Evolutionary conservation across 2,113 vertebrate genomes (phyloP).

Genomic region (Pelusios castaneus): DNA sequence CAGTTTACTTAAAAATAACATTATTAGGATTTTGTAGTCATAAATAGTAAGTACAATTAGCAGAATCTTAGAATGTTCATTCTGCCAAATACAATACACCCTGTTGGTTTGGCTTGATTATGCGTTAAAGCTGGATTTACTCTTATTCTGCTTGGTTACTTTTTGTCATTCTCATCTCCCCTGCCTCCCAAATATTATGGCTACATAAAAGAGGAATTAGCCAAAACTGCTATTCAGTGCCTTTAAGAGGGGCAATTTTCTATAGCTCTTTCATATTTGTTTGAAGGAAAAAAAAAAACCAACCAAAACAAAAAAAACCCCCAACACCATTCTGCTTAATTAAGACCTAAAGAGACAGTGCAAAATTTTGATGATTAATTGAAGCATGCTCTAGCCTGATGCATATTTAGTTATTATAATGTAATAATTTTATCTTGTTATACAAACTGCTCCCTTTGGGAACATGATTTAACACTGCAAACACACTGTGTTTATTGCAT

Average conservation of each 20-base stretch:
- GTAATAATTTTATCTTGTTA: constrained; percentile 86
- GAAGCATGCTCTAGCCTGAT: constrained; percentile 80
- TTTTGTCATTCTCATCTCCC: neutral
- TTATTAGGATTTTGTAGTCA: neutral
- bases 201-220: constrained; percentile 31
- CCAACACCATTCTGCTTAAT: constrained; percentile 75
- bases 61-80: neutral
- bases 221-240: constrained; percentile 56
- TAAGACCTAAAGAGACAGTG: constrained; percentile 79
- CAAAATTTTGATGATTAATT: constrained; percentile 86
- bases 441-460: constrained; percentile 79
- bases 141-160: neutral
- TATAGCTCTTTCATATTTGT: constrained; percentile 57
- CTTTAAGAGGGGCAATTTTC: constrained; percentile 60
- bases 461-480: constrained; percentile 77
- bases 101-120: neutral
- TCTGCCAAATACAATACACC: neutral
- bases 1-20: neutral
- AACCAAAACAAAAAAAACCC: neutral
- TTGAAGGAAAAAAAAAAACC: constrained; percentile 44
- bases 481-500: constrained; percentile 72
- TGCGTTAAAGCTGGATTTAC: neutral
- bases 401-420: constrained; percentile 84
- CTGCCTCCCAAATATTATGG: neutral
- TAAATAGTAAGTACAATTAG: neutral